Conservation (phyloP, 2,888 invertebrate species). For the Thymelicus sylvestris region DNA sequence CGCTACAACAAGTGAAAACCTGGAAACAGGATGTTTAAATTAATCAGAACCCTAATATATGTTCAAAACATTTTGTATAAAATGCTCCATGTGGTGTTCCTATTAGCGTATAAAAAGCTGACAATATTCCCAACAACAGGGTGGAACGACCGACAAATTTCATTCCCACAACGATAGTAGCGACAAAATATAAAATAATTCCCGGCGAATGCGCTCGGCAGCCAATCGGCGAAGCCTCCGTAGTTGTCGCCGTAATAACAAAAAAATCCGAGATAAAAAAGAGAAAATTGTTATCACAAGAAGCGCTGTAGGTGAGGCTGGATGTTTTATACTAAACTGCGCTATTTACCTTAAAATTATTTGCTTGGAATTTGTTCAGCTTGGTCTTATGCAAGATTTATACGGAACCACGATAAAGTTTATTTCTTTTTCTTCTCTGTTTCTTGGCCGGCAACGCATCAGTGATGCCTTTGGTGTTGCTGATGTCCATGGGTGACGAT, state of each 20-base stretch:
- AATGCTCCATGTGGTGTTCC: slow-evolving; percentile 16
- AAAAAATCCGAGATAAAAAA: slow-evolving; percentile 71
- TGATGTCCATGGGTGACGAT: too few species aligned
- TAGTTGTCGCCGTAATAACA: slow-evolving; percentile 77
- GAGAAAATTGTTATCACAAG: slow-evolving; percentile 80
- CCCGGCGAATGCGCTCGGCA: slow-evolving; percentile 46
- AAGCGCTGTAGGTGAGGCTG: slow-evolving; percentile 54
- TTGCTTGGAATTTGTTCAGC: background rate
- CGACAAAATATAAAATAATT: slow-evolving; percentile 55
- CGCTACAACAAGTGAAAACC: too few species aligned
- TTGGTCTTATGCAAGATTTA: background rate
- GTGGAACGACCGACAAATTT: slow-evolving; percentile 44
- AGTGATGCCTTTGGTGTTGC: too few species aligned
- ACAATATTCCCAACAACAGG: slow-evolving; percentile 31
- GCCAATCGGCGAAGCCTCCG: slow-evolving; percentile 50
- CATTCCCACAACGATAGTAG: slow-evolving; percentile 49
- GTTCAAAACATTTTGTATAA: slow-evolving; percentile 11
- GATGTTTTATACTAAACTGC: slow-evolving; percentile 19
- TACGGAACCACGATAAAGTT: too few species aligned
- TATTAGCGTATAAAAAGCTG: slow-evolving; percentile 29
- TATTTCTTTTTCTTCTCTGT: too few species aligned
- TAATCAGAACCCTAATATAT: too few species aligned
- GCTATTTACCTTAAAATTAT: slow-evolving; percentile 23
- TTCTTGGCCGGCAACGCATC: too few species aligned
- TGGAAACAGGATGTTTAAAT: too few species aligned